Percentiles rank a stretch among this genome's conserved stretches.
Conservation (phyloP, 1,140 invertebrate species). For the Ephestia elutella region DNA sequence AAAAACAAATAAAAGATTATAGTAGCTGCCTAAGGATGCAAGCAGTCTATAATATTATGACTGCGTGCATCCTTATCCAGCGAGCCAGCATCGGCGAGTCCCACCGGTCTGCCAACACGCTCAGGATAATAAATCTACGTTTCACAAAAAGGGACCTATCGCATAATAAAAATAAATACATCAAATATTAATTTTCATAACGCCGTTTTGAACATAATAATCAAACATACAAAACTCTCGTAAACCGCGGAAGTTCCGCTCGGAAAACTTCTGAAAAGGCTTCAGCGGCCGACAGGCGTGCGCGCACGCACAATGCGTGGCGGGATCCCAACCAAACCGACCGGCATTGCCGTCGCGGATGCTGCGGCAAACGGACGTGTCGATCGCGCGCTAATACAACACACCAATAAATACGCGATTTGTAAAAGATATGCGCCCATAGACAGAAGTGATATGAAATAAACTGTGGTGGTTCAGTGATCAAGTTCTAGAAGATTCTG, state of each 20-base stretch:
- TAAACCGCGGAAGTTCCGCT: background rate
- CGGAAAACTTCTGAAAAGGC: constrained; percentile 50
- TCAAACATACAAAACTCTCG: no score
- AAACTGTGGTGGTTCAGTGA: constrained; percentile 51
- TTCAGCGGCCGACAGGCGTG: constrained; percentile 50
- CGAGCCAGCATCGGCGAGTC: no score
- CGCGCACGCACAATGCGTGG: constrained; percentile 65
- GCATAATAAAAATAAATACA: no score
- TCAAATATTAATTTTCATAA: no score
- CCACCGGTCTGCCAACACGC: no score
- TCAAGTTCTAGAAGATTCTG: constrained; percentile 24
- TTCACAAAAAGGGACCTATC: no score
- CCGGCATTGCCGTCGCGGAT: constrained; percentile 54
- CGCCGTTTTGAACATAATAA: no score
- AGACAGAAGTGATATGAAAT: constrained; percentile 31
- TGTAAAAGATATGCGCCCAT: constrained; percentile 15
- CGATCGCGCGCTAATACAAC: constrained; percentile 15
- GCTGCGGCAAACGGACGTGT: constrained; percentile 58
- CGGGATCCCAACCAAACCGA: constrained; percentile 22
- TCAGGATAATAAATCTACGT: no score
- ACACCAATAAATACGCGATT: constrained; percentile 13
- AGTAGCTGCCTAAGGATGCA: no score
- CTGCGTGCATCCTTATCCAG: no score
- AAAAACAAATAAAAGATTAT: no score
- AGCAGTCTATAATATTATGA: no score